phyloP scores from a whole-genome alignment of 2,888 invertebrate species.

The Amphipoea lucens region DNA sequence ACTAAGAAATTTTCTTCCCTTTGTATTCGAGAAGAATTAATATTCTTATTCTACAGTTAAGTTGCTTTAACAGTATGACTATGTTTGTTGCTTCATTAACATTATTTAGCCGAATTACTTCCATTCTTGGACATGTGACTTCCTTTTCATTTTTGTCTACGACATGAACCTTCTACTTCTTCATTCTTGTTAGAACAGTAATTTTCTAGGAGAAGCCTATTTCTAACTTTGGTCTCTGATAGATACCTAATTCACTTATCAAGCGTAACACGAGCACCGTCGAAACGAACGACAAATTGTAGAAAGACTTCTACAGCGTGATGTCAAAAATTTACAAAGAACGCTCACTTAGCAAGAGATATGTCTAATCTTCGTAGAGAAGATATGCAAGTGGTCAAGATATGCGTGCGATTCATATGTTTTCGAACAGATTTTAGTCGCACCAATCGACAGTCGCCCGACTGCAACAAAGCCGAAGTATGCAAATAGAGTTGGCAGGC shows the following conservation, averaged over 20 bases:
- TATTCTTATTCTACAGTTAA: background rate
- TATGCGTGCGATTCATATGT: background rate
- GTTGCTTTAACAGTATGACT: background rate
- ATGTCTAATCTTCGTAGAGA: background rate
- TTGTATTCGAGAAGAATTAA: background rate
- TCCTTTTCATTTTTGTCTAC: background rate
- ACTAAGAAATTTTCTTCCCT: background rate
- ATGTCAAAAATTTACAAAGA: background rate
- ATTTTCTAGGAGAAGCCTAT: background rate
- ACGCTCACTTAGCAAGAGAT: background rate
- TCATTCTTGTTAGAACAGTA: background rate
- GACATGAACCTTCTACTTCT: background rate
- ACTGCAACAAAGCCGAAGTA: constrained; percentile 70
- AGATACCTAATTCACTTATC: background rate
- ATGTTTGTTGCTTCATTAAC: background rate
- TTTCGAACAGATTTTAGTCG: constrained; percentile 23
- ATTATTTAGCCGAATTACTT: background rate
- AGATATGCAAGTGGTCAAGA: background rate
- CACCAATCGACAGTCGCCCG: constrained; percentile 34
- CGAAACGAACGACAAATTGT: background rate
- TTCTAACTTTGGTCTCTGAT: background rate
- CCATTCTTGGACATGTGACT: background rate
- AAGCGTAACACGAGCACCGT: background rate
- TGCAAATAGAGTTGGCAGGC: constrained; percentile 79
- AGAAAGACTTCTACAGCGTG: background rate